A percentile compares a stretch with the other conserved stretches of the same genome.
Conservation (phyloP, 1,140 invertebrate species). For the Ceratoteleas bidentatus region DNA sequence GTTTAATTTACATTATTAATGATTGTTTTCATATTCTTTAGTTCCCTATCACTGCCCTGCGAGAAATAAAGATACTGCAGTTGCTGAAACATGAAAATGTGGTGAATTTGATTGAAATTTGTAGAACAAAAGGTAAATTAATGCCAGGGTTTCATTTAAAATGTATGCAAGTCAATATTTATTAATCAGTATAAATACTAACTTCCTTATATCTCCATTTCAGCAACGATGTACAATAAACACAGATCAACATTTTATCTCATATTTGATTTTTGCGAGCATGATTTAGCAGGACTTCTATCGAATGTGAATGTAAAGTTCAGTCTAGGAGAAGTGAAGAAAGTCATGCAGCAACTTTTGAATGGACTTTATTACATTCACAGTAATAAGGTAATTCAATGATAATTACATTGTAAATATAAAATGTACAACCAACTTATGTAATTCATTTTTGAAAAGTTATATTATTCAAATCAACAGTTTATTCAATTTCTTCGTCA, state of each 20-base stretch:
- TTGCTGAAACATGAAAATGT: constrained; percentile 98
- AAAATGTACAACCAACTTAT: not conserved
- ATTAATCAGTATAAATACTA: not conserved
- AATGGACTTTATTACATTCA: constrained; percentile 99
- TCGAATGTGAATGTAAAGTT: constrained; percentile 99
- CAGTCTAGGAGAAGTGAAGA: constrained; percentile 98
- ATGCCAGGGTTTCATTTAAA: too few species aligned
- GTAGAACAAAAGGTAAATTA: constrained; percentile 94
- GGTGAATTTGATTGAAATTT: constrained; percentile 98
- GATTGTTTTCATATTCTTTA: constrained; percentile 81
- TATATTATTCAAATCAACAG: not conserved
- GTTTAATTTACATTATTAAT: not conserved
- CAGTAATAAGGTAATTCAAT: constrained; percentile 78
- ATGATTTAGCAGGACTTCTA: constrained; percentile 97
- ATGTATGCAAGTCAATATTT: too few species aligned
- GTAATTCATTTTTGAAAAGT: constrained; percentile 22
- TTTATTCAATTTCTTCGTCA: too few species aligned
- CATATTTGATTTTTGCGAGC: constrained; percentile 99
- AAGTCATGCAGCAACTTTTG: constrained; percentile 98
- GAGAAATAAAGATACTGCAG: constrained; percentile 99
- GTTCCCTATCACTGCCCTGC: constrained; percentile 98
- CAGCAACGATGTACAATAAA: constrained; percentile 5
- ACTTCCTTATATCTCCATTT: constrained; percentile 14
- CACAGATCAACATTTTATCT: constrained; percentile 94
- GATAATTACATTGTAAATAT: not conserved